Percentiles rank a stretch among this genome's conserved stretches.
phyloP scores from a whole-genome alignment of 2,113 vertebrate species.

The Centropus unirufus region DNA sequence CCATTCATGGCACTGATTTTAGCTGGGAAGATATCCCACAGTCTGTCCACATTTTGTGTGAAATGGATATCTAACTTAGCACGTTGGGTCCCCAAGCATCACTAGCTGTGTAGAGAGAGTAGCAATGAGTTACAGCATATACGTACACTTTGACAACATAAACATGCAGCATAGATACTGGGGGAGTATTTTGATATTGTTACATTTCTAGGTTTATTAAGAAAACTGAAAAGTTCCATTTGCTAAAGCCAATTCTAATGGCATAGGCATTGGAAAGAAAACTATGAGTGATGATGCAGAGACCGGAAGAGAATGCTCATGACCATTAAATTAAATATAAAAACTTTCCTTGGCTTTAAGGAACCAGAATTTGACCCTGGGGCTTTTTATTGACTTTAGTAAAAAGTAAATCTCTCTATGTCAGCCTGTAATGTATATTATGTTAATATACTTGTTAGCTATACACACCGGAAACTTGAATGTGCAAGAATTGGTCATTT shows the following conservation, averaged over 20 bases:
- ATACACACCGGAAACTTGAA: background rate
- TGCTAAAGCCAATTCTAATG: background rate
- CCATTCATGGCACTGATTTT: background rate
- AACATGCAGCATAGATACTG: background rate
- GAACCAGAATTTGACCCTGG: background rate
- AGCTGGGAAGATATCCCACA: background rate
- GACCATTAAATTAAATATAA: background rate
- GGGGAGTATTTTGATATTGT: background rate
- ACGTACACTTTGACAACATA: background rate
- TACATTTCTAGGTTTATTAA: background rate
- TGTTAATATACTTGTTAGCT: background rate
- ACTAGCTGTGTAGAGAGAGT: background rate
- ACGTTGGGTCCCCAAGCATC: background rate
- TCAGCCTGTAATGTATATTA: background rate
- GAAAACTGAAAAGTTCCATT: background rate
- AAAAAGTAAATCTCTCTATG: background rate
- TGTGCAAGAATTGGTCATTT: background rate
- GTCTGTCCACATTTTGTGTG: accelerated
- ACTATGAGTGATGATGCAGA: background rate
- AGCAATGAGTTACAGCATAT: background rate
- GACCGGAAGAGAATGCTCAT: background rate
- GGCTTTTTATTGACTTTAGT: background rate
- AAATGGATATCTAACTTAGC: background rate
- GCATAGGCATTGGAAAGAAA: background rate
- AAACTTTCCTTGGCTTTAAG: background rate